Percentiles rank a stretch among this genome's conserved stretches.
phyloP scores from a whole-genome alignment of 1,140 invertebrate species.

The Lasioglossum albipes region DNA sequence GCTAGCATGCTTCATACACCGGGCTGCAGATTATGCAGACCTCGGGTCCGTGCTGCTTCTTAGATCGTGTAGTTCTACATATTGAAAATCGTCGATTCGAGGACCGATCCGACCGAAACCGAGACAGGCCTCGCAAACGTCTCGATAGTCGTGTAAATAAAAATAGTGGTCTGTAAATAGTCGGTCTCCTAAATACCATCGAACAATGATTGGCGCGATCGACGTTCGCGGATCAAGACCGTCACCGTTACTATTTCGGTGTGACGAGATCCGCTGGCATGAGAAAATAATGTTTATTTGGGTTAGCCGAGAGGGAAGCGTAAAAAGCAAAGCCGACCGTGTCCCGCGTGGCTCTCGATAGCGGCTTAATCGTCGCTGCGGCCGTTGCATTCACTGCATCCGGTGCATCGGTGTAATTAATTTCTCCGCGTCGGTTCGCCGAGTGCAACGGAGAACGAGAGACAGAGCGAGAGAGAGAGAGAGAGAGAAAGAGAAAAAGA shows the following conservation, averaged over 20 bases:
- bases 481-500: neutral
- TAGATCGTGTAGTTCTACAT: too few species aligned
- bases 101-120: too few species aligned
- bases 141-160: constrained; percentile 34
- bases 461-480: neutral
- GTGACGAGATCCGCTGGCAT: constrained; percentile 17
- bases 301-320: constrained; percentile 35
- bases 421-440: neutral
- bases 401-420: constrained; percentile 18
- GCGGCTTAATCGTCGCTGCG: constrained; percentile 20
- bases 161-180: constrained; percentile 53
- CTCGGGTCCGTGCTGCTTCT: too few species aligned
- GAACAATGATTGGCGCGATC: constrained; percentile 54
- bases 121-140: constrained; percentile 4
- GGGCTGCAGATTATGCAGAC: too few species aligned
- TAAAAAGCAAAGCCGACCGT: constrained; percentile 6
- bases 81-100: too few species aligned
- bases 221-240: constrained; percentile 29
- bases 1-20: too few species aligned
- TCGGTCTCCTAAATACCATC: constrained; percentile 55
- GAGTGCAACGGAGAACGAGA: neutral
- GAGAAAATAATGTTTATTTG: constrained; percentile 48
- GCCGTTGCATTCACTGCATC: neutral
- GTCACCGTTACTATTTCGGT: constrained; percentile 49
- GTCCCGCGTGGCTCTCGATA: neutral